Evolutionary conservation across 2,113 vertebrate species (phyloP).

Genomic region (Muntiacus muntjak): DNA sequence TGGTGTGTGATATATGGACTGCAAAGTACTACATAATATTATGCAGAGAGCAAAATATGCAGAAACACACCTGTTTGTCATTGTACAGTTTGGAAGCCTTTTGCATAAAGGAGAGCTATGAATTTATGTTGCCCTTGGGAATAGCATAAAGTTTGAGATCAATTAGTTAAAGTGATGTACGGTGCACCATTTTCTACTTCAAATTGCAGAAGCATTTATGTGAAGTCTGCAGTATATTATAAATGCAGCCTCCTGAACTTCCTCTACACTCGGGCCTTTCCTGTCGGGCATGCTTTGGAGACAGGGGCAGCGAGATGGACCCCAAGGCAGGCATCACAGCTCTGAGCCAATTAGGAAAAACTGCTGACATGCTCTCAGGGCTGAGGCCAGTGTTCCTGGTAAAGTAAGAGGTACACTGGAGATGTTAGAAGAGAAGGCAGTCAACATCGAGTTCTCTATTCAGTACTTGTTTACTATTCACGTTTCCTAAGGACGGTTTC

Average conservation of each 20-base stretch:
- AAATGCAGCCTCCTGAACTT: background rate
- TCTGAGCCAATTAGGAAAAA: conserved; percentile 12
- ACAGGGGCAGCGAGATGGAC: background rate
- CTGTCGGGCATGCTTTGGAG: background rate
- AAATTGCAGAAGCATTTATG: conserved; percentile 32
- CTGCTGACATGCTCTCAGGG: background rate
- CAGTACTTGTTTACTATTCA: background rate
- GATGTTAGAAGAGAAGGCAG: conserved; percentile 1
- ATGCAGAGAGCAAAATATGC: background rate
- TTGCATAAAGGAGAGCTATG: background rate
- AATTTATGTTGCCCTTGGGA: background rate
- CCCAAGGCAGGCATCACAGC: background rate
- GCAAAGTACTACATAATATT: background rate
- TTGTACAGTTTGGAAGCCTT: background rate
- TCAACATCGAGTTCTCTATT: background rate
- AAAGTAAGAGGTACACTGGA: background rate
- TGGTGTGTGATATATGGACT: background rate
- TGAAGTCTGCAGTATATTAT: background rate
- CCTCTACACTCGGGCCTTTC: background rate
- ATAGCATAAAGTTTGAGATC: conserved; percentile 3
- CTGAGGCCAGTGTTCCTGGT: background rate
- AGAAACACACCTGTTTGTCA: conserved; percentile 12
- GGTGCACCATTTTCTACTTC: background rate
- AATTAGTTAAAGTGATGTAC: conserved; percentile 8
- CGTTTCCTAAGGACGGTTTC: background rate